Percentiles rank a stretch among this genome's conserved stretches.
phyloP scores from a whole-genome alignment of 1,140 invertebrate species.

The Phocides pigmalion region DNA sequence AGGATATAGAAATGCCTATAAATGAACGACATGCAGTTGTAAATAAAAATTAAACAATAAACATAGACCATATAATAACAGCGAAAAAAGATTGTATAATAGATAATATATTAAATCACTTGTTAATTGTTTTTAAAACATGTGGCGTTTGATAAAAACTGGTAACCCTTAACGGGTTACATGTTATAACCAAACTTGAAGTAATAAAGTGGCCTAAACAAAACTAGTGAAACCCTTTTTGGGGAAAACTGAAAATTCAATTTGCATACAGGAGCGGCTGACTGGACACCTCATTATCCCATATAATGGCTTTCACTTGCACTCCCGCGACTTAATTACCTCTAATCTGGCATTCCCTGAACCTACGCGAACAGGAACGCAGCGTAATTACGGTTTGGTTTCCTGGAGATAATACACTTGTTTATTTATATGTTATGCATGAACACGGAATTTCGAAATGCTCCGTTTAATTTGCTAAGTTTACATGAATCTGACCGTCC shows the following conservation, averaged over 20 bases:
- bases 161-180: too few relatives aligned
- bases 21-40: too few relatives aligned
- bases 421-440: constrained; percentile 57
- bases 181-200: too few relatives aligned
- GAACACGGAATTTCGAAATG: constrained; percentile 1
- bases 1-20: too few relatives aligned
- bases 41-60: too few relatives aligned
- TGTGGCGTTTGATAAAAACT: too few relatives aligned
- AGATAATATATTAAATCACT: too few relatives aligned
- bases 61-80: too few relatives aligned
- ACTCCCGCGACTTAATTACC: constrained; percentile 73
- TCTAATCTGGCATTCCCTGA: constrained; percentile 73
- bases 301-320: constrained; percentile 65
- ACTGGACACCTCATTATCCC: constrained; percentile 77
- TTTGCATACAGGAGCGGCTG: constrained; percentile 72
- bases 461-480: neutral
- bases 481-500: neutral
- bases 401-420: constrained; percentile 59
- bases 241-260: constrained; percentile 58
- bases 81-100: too few relatives aligned
- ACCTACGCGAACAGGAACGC: constrained; percentile 54
- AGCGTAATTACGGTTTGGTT: constrained; percentile 64
- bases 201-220: constrained; percentile 23
- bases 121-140: too few relatives aligned
- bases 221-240: constrained; percentile 33